Evolutionary conservation across 2,797 vertebrate species (phyloP), one percentile per base, ranked within the genome.

Genomic region (Oreochromis grahami): DNA sequence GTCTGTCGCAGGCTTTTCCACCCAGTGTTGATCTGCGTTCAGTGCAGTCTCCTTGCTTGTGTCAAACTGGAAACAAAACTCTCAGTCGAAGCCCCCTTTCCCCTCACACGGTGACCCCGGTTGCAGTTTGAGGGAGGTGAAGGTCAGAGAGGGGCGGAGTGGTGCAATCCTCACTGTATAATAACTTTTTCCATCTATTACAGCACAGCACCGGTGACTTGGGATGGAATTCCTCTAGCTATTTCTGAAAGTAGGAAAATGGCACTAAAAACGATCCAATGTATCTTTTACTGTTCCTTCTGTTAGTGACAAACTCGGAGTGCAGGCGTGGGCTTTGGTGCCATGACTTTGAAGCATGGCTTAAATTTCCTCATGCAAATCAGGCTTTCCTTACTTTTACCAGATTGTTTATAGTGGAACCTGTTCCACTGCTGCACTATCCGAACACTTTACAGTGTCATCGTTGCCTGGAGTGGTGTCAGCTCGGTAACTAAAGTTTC

Each of bases 221-320:
- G 4, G 86, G 80, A 82, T 89, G 89, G 90, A 95, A 92, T 85
- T 79, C 82, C 84, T 78, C 76, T 83, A 90, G 51, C 94, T 94
- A 91, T 95, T 95, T 93, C 82, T 89, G 92, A 84, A 88, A 87
- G 83, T 89, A 68, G 92, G 90, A 94, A 93, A 93, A 85, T 77
- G 6, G 78, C 84, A 94, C 84, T 94, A 85, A 92, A 94, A 77
- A 80, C 88, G 88, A 92, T 87, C 77, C 79, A 82, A 79, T 86
- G 53, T 74, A 87, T 89, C 83, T 68, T 50, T n/a, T 32, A 56
- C 74, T 52, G 77, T 43, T 90, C 21, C 50, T 78, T 6, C 29
- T 76, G 82, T 85, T 78, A 6, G 85, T 51, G 77, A 74, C 82
- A 85, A 78, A 78, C 81, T 38, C 15, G 3, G 38, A 48, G 81